Evolutionary conservation across 1,140 invertebrate species (phyloP).

Genomic region (Penaeus chinensis): DNA sequence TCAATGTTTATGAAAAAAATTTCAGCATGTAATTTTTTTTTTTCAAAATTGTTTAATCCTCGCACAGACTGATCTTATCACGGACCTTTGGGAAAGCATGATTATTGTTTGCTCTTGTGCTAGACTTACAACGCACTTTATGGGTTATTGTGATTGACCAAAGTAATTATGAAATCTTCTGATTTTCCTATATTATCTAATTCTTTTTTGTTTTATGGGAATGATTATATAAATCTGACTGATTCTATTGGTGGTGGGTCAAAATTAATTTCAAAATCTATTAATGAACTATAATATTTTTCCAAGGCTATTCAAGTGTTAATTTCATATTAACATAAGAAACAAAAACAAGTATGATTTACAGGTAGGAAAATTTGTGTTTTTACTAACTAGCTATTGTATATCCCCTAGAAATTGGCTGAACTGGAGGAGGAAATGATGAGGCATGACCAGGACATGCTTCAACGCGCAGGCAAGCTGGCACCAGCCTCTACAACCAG

Average conservation of each 20-base stretch:
- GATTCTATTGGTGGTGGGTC: conserved; percentile 25
- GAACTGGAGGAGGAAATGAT: conserved; percentile 73
- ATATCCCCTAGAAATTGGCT: conserved; percentile 68
- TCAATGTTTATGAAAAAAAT: no score
- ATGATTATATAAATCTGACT: conserved; percentile 5
- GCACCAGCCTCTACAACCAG: conserved; percentile 2
- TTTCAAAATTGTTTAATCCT: background rate
- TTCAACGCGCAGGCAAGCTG: conserved; percentile 43
- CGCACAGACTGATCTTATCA: background rate
- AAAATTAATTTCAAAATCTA: conserved; percentile 23
- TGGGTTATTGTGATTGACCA: background rate
- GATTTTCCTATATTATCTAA: conserved; percentile 4
- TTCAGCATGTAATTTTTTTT: conserved; percentile 1
- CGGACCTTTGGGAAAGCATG: conserved; percentile 4
- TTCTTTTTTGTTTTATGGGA: background rate
- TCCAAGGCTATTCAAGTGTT: background rate
- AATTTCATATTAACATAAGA: background rate
- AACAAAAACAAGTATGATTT: background rate
- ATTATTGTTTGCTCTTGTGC: conserved; percentile 48
- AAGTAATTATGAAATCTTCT: conserved; percentile 19
- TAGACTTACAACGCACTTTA: conserved; percentile 23
- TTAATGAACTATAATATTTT: conserved; percentile 2
- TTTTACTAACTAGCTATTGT: background rate
- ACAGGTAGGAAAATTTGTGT: no score
- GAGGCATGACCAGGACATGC: conserved; percentile 69